A percentile compares a stretch with the other conserved stretches of the same genome.
Evolutionary conservation across 2,113 vertebrate species (phyloP).

Genomic region (Vidua macroura): DNA sequence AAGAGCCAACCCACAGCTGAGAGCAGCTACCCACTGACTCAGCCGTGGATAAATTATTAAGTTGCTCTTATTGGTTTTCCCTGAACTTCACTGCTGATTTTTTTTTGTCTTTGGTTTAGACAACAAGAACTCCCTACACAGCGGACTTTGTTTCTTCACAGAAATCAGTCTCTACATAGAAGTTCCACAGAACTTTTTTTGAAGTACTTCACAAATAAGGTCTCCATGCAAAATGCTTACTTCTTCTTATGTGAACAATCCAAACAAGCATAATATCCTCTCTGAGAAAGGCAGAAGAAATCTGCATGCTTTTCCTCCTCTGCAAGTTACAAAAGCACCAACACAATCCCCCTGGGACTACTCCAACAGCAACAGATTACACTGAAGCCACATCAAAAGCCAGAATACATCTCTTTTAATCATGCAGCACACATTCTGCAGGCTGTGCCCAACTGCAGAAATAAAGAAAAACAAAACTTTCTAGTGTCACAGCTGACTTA

Average conservation of each 20-base stretch:
- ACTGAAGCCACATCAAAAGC: neutral
- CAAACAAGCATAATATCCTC: neutral
- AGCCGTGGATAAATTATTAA: neutral
- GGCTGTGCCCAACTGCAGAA: neutral
- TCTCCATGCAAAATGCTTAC: neutral
- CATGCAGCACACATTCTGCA: neutral
- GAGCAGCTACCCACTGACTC: neutral
- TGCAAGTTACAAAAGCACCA: neutral
- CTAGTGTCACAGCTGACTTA: neutral
- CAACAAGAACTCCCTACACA: neutral
- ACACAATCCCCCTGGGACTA: neutral
- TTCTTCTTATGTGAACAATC: neutral
- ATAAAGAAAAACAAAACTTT: neutral
- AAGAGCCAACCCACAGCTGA: neutral
- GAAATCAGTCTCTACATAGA: neutral
- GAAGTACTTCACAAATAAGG: neutral
- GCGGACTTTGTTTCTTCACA: neutral
- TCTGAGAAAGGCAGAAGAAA: neutral
- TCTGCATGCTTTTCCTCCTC: neutral
- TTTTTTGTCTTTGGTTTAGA: neutral
- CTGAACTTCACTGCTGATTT: neutral
- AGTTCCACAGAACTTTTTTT: neutral
- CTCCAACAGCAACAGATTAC: neutral
- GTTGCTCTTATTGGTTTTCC: neutral
- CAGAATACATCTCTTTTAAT: neutral